A percentile compares a stretch with the other conserved stretches of the same genome.
Evolutionary conservation across 2,797 vertebrate species (phyloP).

Genomic region (Gymnoscopelus microlampas): DNA sequence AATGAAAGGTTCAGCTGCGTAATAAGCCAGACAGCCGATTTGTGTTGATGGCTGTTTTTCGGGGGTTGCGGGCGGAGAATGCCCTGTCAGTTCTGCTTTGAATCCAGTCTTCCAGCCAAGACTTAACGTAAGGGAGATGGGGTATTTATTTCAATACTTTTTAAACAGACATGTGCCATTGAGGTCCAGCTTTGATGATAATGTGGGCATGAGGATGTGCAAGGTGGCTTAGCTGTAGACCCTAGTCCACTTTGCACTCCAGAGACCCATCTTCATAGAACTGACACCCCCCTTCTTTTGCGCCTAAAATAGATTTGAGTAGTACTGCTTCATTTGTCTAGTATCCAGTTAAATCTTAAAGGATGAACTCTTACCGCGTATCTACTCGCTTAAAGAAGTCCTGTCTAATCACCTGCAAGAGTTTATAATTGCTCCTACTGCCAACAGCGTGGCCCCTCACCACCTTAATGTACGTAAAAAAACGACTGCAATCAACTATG

Average conservation of each 20-base stretch:
- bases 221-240: constrained; percentile 53
- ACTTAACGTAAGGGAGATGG: background rate
- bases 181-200: constrained; percentile 62
- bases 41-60: background rate
- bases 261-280: constrained; percentile 56
- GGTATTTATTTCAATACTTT: constrained; percentile 24
- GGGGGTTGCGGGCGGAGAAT: background rate
- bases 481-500: constrained; percentile 78
- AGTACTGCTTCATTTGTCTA: constrained; percentile 79
- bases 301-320: constrained; percentile 81
- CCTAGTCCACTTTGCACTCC: constrained; percentile 53
- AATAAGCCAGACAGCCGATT: background rate
- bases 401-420: constrained; percentile 75
- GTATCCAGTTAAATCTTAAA: constrained; percentile 82
- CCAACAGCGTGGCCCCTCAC: constrained; percentile 45
- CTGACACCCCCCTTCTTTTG: constrained; percentile 44
- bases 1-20: background rate
- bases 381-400: constrained; percentile 76
- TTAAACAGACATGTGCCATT: constrained; percentile 41
- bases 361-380: constrained; percentile 80
- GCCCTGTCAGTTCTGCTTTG: constrained; percentile 2
- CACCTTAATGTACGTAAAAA: constrained; percentile 56
- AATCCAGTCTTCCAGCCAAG: constrained; percentile 19
- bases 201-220: constrained; percentile 33
- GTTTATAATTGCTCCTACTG: constrained; percentile 73